Evolutionary conservation across 1,140 invertebrate species (phyloP).

Genomic region (Leucophenga varia): DNA sequence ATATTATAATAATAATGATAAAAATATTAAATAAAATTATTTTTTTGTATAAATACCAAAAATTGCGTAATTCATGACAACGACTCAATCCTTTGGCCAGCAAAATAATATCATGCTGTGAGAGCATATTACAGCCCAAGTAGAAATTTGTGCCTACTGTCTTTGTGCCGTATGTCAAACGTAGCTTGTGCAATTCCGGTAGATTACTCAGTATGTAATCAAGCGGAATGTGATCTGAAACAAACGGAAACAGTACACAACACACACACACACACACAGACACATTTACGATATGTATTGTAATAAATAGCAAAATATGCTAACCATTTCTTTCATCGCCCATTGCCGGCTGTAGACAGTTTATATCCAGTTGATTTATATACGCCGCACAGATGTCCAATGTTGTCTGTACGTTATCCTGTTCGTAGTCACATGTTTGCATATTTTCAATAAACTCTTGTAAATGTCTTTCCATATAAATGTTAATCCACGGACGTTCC

Average conservation of each 20-base stretch:
- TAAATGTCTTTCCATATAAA: constrained; percentile 58
- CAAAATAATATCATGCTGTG: constrained; percentile 35
- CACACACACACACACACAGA: background rate
- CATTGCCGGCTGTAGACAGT: constrained; percentile 39
- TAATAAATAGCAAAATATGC: background rate
- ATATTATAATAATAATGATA: no score
- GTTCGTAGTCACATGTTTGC: constrained; percentile 54
- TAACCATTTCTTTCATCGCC: constrained; percentile 44
- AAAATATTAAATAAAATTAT: background rate
- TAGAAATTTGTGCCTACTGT: constrained; percentile 49
- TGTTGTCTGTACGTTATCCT: constrained; percentile 43
- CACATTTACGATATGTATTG: background rate
- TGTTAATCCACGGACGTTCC: constrained; percentile 54
- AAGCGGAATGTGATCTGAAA: constrained; percentile 56
- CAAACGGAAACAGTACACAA: constrained; percentile 1
- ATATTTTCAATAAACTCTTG: constrained; percentile 57
- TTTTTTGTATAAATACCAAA: constrained; percentile 33
- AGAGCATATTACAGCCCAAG: constrained; percentile 48
- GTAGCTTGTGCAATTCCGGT: constrained; percentile 49
- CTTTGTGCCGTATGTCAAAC: constrained; percentile 51
- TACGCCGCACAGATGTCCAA: constrained; percentile 51
- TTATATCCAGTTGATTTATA: constrained; percentile 53
- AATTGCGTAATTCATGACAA: constrained; percentile 42
- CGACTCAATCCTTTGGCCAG: constrained; percentile 44
- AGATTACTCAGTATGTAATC: constrained; percentile 55